phyloP scores from a whole-genome alignment of 2,797 vertebrate species.

The Hypotaenidia okinawae region DNA sequence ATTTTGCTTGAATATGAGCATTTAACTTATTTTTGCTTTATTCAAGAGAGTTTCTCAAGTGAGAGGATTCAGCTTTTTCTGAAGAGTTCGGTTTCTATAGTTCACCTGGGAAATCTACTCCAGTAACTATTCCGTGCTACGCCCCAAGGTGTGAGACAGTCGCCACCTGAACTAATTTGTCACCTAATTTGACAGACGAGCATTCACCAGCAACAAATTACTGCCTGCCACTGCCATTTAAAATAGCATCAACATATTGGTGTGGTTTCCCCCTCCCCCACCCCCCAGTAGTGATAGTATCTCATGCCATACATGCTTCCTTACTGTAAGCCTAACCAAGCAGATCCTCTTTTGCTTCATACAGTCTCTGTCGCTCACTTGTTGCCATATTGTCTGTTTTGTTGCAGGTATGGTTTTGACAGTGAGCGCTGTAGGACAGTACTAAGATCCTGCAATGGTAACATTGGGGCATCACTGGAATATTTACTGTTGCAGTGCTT shows the following conservation, averaged over 20 bases:
- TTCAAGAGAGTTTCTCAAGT: neutral
- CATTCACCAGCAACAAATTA: neutral
- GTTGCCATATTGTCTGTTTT: neutral
- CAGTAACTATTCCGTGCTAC: neutral
- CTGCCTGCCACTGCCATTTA: neutral
- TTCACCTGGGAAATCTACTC: neutral
- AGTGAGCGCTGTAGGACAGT: constrained; percentile 83
- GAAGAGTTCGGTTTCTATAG: neutral
- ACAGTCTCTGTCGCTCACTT: neutral
- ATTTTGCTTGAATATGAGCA: neutral
- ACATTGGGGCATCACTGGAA: constrained; percentile 91
- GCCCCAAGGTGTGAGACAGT: neutral
- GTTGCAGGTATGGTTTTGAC: constrained; percentile 91
- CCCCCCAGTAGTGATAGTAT: neutral
- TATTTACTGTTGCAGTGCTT: constrained; percentile 89
- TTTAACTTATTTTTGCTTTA: neutral
- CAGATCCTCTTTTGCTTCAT: neutral
- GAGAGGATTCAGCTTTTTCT: neutral
- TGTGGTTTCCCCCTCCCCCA: neutral
- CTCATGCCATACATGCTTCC: neutral
- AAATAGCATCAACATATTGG: neutral
- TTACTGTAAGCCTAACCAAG: neutral
- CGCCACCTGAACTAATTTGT: neutral
- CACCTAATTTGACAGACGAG: neutral
- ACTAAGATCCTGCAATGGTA: constrained; percentile 84